Evolutionary conservation across 2,888 invertebrate species (phyloP).

Genomic region (Ochlodes sylvanus): DNA sequence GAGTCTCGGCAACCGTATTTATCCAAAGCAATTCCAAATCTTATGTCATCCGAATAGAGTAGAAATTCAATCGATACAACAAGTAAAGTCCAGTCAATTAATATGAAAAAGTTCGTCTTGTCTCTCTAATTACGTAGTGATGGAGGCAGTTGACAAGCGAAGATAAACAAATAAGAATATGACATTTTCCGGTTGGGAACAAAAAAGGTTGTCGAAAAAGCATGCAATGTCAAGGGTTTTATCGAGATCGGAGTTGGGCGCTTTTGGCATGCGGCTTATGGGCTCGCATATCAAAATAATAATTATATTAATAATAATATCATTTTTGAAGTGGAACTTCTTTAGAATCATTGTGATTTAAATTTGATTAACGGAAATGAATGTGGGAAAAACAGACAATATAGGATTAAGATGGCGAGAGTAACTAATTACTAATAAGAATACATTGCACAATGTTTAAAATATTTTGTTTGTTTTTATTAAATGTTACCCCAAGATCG

Average conservation of each 20-base stretch:
- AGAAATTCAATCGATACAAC: constrained; percentile 24
- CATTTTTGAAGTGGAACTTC: too few species aligned
- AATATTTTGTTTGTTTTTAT: too few species aligned
- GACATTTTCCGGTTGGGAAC: constrained; percentile 69
- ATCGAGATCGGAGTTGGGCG: constrained; percentile 57
- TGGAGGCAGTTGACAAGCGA: constrained; percentile 71
- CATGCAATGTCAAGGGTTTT: constrained; percentile 52
- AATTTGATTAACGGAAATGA: too few species aligned
- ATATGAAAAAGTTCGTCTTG: constrained; percentile 73
- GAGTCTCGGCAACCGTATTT: constrained; percentile 49
- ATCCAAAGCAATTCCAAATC: constrained; percentile 38
- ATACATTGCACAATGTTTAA: too few species aligned
- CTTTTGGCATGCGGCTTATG: constrained; percentile 47
- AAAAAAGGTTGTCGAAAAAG: constrained; percentile 50
- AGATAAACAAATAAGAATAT: constrained; percentile 80
- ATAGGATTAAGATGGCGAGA: too few species aligned
- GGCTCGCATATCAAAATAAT: constrained; percentile 14
- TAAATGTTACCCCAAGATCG: too few species aligned
- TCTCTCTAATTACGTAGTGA: constrained; percentile 78
- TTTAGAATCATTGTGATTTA: too few species aligned
- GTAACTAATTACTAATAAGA: too few species aligned
- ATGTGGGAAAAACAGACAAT: too few species aligned
- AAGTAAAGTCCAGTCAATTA: constrained; percentile 68
- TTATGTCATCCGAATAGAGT: fast-evolving
- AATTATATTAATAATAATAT: neutral